phyloP scores from a whole-genome alignment of 2,888 invertebrate species.

The Acronicta leporina region DNA sequence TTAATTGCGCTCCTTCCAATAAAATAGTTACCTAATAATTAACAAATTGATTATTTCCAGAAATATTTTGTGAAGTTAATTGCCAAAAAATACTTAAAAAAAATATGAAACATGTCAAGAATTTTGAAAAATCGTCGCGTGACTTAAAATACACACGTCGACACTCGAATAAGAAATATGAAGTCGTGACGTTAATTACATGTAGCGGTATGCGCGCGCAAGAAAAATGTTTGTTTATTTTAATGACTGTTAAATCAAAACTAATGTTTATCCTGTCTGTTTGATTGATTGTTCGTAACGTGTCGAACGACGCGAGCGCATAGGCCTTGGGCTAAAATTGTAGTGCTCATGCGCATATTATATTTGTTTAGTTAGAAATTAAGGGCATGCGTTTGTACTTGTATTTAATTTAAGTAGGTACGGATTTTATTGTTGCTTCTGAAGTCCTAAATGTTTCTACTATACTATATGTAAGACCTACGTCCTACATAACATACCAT shows the following conservation, averaged over 20 bases:
- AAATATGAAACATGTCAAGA: conserved; percentile 45
- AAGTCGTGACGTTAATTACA: conserved; percentile 78
- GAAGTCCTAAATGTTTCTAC: too few species aligned
- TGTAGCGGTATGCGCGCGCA: conserved; percentile 63
- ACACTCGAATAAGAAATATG: conserved; percentile 67
- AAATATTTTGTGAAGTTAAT: too few species aligned
- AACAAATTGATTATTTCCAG: not conserved
- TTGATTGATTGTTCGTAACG: conserved; percentile 77
- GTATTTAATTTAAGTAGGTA: not conserved
- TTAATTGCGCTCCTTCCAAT: too few species aligned
- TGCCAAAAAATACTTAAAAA: too few species aligned
- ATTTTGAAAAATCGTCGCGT: conserved; percentile 58
- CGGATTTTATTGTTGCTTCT: too few species aligned
- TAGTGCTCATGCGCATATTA: conserved; percentile 21
- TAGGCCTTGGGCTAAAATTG: conserved; percentile 65
- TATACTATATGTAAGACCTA: too few species aligned
- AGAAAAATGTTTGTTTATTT: conserved; percentile 76
- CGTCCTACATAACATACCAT: too few species aligned
- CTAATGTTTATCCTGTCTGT: conserved; percentile 77
- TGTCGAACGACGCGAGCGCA: conserved; percentile 62
- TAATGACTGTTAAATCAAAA: conserved; percentile 80
- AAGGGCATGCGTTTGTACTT: conserved; percentile 26
- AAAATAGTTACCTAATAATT: too few species aligned
- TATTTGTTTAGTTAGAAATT: conserved; percentile 38
- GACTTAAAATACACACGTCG: conserved; percentile 54